phyloP scores from a whole-genome alignment of 2,797 vertebrate genomes.

The Pantherophis vulpinus region DNA sequence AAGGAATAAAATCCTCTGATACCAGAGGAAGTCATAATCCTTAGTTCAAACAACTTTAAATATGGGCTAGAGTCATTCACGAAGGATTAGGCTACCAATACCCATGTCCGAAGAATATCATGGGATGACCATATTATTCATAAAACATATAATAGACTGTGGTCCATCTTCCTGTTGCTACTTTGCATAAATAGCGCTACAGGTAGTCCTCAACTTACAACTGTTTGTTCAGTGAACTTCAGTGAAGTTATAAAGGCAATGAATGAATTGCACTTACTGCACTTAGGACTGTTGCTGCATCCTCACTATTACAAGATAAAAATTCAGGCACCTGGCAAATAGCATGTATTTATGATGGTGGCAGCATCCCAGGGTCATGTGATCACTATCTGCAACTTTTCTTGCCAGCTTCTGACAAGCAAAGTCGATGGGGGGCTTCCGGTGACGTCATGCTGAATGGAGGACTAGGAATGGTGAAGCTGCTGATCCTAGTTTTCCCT shows the following conservation, averaged over 20 bases:
- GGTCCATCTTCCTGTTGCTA: not conserved
- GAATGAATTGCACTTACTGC: not conserved
- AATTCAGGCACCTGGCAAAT: not conserved
- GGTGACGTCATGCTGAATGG: too few species aligned
- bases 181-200: not conserved
- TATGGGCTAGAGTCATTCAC: not conserved
- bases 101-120: not conserved
- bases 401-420: not conserved
- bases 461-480: too few species aligned
- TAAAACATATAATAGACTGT: not conserved
- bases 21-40: not conserved
- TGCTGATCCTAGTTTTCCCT: too few species aligned
- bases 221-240: not conserved
- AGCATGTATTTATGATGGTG: not conserved
- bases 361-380: not conserved
- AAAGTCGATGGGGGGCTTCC: not conserved
- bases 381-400: not conserved
- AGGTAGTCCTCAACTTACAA: not conserved
- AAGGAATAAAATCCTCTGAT: not conserved
- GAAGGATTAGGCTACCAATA: not conserved
- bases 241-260: not conserved
- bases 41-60: not conserved
- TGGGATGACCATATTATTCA: not conserved
- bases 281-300: not conserved
- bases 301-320: not conserved